Conservation (phyloP, 2,113 vertebrate genomes). For the Cichladusa arquata region DNA sequence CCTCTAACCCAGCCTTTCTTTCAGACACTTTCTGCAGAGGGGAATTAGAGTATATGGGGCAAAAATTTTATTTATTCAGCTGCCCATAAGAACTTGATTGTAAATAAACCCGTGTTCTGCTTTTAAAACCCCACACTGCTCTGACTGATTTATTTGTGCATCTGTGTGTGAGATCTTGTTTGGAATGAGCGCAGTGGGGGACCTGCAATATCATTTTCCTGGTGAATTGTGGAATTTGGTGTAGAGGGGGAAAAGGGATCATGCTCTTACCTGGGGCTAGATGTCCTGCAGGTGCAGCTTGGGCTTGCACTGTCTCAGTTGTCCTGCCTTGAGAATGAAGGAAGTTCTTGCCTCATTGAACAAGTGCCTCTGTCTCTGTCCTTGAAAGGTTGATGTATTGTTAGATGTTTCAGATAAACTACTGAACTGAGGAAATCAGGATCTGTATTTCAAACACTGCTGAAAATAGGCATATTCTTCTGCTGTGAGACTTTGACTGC, state of each 20-base stretch:
- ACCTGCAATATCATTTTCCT: background rate
- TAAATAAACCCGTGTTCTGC: slow-evolving; percentile 77
- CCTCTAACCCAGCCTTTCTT: background rate
- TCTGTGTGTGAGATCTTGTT: background rate
- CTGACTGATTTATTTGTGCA: background rate
- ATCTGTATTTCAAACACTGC: background rate
- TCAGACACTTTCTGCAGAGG: slow-evolving; percentile 19
- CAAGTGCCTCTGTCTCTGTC: background rate
- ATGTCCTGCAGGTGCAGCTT: rapidly evolving
- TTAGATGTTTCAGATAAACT: background rate
- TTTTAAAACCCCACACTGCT: slow-evolving; percentile 59
- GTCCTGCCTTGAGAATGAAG: background rate
- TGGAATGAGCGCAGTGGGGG: background rate
- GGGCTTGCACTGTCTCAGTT: background rate
- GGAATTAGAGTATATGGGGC: slow-evolving; percentile 34
- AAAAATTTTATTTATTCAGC: slow-evolving; percentile 79
- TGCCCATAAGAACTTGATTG: slow-evolving; percentile 72
- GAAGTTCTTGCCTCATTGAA: background rate
- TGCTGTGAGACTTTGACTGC: background rate
- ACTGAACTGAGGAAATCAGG: background rate
- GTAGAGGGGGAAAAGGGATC: background rate
- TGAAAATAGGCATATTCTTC: background rate
- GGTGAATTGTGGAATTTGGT: background rate
- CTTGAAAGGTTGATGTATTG: background rate
- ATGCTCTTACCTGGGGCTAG: background rate